Base-by-base conservation (phyloP, 2,888 invertebrate species). In the Drosophila anomalata region DNA sequence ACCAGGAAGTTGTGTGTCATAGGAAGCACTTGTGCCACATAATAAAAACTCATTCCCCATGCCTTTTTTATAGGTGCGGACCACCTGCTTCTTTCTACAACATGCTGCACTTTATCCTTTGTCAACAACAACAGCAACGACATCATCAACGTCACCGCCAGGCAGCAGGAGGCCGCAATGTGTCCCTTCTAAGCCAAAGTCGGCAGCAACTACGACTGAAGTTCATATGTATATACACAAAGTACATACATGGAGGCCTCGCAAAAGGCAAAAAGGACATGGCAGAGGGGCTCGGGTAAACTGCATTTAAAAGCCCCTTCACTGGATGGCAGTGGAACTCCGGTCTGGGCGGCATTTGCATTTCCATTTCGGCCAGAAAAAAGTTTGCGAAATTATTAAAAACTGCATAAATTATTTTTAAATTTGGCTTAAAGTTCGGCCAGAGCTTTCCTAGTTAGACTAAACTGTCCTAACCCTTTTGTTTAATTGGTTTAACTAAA, bases 11-110 rank as follows among this genome's bases (percentile, higher is more conserved):
- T 83, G 73, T 77, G 79, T 80, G 81, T 77, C 78, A 77, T 78
- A 86, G 86, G 81, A 83, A 86, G 87, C 84, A 86, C 83, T 83
- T 83, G 84, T 86, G 77, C 79, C 77, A 86, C 84, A 83, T 86
- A 83, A 83, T 86, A 86, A 81, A 85, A 80, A 78, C 75, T 59
- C 55, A 56, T 76, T 51, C 65, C 47, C 74, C 52, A 66, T 53
- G 74, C 62, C 62, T 56, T 47, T 72, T 47, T 53, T 47, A 42
- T 48, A 47, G 54, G 58, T 56, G 60, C 11, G 50, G 59, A 54
- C 52, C 52, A 56, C 41, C 55, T 69, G 69, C 44, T 68, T 42
- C 53, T 31, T 50, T 12, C 55, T 24, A 47, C 36, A 55, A 29
- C 69, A 55, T 46, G 61, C 76, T 78, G 86, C 70, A 82, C 76